Base-by-base conservation (phyloP, 2,113 vertebrate species). In the Hippocampus guttulatus region DNA sequence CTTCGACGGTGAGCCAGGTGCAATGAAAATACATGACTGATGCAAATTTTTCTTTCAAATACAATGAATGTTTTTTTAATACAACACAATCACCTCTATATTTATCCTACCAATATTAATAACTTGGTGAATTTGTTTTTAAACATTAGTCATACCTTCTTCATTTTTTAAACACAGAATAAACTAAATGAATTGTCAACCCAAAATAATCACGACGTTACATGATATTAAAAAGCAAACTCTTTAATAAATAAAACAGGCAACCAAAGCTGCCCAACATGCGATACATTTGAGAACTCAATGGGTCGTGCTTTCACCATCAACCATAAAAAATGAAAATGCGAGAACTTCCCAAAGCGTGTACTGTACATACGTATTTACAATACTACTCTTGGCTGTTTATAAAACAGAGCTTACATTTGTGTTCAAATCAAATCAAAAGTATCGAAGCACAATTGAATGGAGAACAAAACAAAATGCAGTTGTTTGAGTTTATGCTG, bases 321-420 rank as follows among this genome's bases (percentile, higher is more conserved):
- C 16, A 1, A 15, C 20, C 51, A 52, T 52, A 52, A 21, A 63
- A 8, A 21, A 14, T 1, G 3, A 40, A 41, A 0, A n/a, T 41
- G 20, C n/a, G 61, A 41, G 61, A 30, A 63, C 61, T 3, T 63
- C 18, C 5, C 27, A 38, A 38, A 33, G 27, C 21, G 6, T 27
- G 9, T 45, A 12, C 47, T 27, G 9, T 45, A 21, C 47, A 64
- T 38, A 18, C 30, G 60, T 84, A 81, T 81, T 74, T 65, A 62
- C 14, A 77, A 79, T 81, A 82, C 71, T 80, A 89, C 76, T 27
- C 21, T 30, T 80, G 18, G 8, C 75, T 87, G 84, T 90, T 88
- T 73, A 87, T 81, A 80, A 86, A 88, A 90, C 83, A 85, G 82
- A 88, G 23, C 45, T 49, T 67, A 51, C 14, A 52, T 45, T 14